Evolutionary conservation across 2,888 invertebrate species (phyloP).

Genomic region (Agelastica alni): DNA sequence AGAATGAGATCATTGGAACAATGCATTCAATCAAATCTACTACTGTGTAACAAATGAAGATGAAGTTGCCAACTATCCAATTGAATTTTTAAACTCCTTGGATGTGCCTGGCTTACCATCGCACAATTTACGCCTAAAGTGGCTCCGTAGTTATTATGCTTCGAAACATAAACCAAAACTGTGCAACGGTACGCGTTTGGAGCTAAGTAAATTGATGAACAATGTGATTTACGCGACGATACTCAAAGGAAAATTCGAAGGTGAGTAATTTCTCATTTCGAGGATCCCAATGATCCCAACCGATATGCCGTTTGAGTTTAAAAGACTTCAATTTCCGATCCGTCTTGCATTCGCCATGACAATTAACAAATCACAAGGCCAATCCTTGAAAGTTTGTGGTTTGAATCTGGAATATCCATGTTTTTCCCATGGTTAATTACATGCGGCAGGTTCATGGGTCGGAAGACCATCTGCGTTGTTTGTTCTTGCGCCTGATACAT

Average conservation of each 20-base stretch:
- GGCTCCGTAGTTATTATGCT: not conserved
- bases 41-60: no score
- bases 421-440: conserved; percentile 49
- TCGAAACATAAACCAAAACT: not conserved
- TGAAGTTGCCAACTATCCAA: no score
- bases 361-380: conserved; percentile 46
- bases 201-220: not conserved
- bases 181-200: not conserved
- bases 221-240: not conserved
- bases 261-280: not conserved
- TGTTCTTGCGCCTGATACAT: not conserved
- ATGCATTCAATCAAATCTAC: no score
- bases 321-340: not conserved
- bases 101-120: not conserved
- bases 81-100: no score
- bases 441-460: conserved; percentile 41
- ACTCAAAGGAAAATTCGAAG: not conserved
- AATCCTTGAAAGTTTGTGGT: conserved; percentile 40
- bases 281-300: not conserved
- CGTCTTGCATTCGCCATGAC: conserved; percentile 38
- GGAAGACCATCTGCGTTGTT: conserved; percentile 7
- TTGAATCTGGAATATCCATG: conserved; percentile 45
- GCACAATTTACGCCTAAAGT: not conserved
- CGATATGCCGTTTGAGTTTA: not conserved
- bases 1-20: no score